Evolutionary conservation across 2,888 invertebrate genomes (phyloP).

Genomic region (Rotaria socialis): DNA sequence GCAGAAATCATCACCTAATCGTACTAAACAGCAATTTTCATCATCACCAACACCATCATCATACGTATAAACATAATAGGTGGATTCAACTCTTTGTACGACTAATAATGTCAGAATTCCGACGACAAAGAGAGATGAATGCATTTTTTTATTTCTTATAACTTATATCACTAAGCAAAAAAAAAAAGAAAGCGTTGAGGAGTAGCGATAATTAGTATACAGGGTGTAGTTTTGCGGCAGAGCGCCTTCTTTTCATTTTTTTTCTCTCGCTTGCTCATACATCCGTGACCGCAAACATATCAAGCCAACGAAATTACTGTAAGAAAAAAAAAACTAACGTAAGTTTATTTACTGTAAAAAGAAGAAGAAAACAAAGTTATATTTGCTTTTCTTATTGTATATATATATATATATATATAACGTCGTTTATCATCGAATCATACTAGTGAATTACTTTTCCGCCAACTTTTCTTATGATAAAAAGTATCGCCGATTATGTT

Average conservation of each 20-base stretch:
- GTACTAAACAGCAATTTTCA: constrained; percentile 19
- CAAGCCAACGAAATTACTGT: neutral
- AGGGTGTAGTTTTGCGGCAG: neutral
- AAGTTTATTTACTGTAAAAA: neutral
- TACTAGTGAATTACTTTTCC: neutral
- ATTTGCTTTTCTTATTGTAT: neutral
- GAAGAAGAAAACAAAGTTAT: neutral
- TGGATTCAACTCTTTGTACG: neutral
- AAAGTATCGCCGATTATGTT: neutral
- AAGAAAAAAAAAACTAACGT: neutral
- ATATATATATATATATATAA: neutral
- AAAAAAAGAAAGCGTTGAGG: neutral
- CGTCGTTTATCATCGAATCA: neutral
- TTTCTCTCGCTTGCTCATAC: neutral
- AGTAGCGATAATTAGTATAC: neutral
- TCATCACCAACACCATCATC: neutral
- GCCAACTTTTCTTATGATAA: neutral
- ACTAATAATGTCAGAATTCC: neutral
- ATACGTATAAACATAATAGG: neutral
- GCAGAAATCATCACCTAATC: neutral
- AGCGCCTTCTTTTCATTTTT: neutral
- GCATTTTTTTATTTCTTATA: neutral
- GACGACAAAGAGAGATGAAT: neutral
- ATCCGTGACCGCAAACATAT: constrained; percentile 12
- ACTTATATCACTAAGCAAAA: too few species aligned